Evolutionary conservation across 2,113 vertebrate genomes (phyloP).

Genomic region (Trachemys scripta): DNA sequence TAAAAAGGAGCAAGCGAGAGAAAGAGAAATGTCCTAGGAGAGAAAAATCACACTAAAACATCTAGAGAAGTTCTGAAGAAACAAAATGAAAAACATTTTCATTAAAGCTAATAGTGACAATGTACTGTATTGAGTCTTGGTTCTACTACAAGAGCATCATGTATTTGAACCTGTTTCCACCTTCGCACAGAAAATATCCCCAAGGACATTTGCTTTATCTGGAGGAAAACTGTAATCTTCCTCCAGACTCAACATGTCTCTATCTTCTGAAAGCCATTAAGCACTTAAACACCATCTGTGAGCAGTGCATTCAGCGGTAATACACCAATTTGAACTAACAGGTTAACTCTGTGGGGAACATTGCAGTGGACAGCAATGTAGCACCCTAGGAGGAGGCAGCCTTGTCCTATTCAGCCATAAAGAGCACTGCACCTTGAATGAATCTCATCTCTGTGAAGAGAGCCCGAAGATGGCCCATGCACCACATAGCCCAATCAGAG

Average conservation of each 20-base stretch:
- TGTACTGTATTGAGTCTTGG: not conserved
- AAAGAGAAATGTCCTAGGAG: not conserved
- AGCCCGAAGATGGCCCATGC: not conserved
- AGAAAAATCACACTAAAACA: not conserved
- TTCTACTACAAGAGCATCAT: not conserved
- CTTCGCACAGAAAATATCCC: slow-evolving; percentile 68
- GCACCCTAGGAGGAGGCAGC: not conserved
- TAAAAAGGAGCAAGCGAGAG: not conserved
- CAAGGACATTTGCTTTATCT: slow-evolving; percentile 73
- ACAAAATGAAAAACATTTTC: not conserved
- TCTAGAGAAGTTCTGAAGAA: not conserved
- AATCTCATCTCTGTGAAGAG: not conserved
- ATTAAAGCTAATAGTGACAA: not conserved
- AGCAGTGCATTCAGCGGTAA: slow-evolving; percentile 69
- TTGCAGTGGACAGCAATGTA: not conserved
- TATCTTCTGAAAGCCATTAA: slow-evolving; percentile 68
- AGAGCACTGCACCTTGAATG: not conserved
- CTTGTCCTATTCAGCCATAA: accelerated
- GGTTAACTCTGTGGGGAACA: not conserved
- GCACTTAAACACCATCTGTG: slow-evolving; percentile 70
- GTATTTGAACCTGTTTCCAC: slow-evolving; percentile 41
- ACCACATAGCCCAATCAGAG: not conserved
- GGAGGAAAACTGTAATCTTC: slow-evolving; percentile 67
- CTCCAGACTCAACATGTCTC: slow-evolving; percentile 64
- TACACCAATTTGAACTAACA: slow-evolving; percentile 71